Conservation (phyloP, 2,113 vertebrate genomes). For the Pogona vitticeps region DNA sequence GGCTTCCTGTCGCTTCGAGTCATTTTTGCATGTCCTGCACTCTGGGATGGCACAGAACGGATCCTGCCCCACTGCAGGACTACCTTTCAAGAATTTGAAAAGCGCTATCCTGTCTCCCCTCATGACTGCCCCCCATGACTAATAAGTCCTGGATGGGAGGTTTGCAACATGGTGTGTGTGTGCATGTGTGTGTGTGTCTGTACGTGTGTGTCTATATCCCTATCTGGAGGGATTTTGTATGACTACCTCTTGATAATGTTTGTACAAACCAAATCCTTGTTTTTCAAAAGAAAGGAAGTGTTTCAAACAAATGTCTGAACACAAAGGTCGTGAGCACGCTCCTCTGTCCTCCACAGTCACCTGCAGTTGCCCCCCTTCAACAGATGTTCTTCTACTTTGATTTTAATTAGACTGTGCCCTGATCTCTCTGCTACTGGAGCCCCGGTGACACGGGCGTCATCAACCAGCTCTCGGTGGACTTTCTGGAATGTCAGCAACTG, state of each 20-base stretch:
- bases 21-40: too few relatives aligned
- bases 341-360: neutral
- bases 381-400: conserved; percentile 18
- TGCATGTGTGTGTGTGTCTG: too few relatives aligned
- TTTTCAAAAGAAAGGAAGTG: neutral
- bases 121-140: too few relatives aligned
- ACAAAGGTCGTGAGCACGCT: neutral
- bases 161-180: too few relatives aligned
- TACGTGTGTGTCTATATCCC: too few relatives aligned
- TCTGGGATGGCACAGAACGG: too few relatives aligned
- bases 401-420: neutral
- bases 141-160: too few relatives aligned
- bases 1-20: too few relatives aligned
- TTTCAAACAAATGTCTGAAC: neutral
- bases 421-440: neutral
- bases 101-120: too few relatives aligned
- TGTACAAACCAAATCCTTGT: neutral
- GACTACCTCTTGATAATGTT: neutral
- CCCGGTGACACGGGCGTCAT: neutral
- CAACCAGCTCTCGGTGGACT: neutral
- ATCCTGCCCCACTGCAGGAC: too few relatives aligned
- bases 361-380: neutral
- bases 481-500: neutral
- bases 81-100: too few relatives aligned
- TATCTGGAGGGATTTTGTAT: too few relatives aligned